Conservation (phyloP, 2,797 vertebrate genomes). For the Propithecus perrieri region DNA sequence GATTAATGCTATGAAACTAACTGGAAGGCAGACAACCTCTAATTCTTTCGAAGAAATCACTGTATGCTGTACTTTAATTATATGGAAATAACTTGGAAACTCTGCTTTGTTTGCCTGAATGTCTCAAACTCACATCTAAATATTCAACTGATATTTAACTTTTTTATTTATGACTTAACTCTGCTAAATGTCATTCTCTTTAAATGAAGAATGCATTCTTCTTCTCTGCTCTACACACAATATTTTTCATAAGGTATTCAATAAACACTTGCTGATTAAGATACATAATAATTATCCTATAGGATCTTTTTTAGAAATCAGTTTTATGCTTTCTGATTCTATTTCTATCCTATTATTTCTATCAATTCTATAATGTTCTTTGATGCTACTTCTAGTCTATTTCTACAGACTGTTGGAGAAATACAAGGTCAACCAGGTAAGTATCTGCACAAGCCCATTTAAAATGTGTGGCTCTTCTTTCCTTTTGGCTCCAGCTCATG, state of each 20-base stretch:
- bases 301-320: background rate
- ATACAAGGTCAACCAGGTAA: constrained; percentile 69
- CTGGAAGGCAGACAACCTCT: background rate
- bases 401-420: constrained; percentile 34
- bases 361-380: background rate
- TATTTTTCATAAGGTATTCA: constrained; percentile 4
- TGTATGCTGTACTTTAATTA: constrained; percentile 45
- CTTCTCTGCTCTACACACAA: background rate
- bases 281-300: background rate
- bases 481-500: constrained; percentile 45
- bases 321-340: constrained; percentile 1
- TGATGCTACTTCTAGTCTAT: constrained; percentile 6
- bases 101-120: constrained; percentile 4
- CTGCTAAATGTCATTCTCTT: constrained; percentile 17
- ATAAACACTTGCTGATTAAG: background rate
- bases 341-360: background rate
- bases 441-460: constrained; percentile 47
- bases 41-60: constrained; percentile 5
- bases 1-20: constrained; percentile 46
- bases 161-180: constrained; percentile 6
- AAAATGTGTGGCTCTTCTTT: constrained; percentile 56
- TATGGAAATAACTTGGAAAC: constrained; percentile 14
- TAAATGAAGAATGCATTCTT: background rate
- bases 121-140: constrained; percentile 40
- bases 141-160: constrained; percentile 31